Evolutionary conservation across 64 coral and sea anemone genomes (phyloP).

Genomic region (Cladopsammia gracilis): DNA sequence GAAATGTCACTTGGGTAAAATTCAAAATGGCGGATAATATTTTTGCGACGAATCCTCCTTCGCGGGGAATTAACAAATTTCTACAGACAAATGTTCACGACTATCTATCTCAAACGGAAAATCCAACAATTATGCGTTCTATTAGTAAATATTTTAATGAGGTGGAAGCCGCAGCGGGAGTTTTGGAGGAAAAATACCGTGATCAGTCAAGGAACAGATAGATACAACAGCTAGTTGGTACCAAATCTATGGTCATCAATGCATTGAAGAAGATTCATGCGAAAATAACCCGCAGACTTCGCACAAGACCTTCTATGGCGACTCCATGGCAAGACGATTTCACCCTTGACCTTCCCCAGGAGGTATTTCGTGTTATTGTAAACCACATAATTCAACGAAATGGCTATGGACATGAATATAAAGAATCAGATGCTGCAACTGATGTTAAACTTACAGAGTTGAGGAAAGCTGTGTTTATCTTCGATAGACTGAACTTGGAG

Average conservation of each 20-base stretch:
- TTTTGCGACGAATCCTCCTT: conserved; percentile 1
- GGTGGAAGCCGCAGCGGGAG: neutral
- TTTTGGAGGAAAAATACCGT: conserved; percentile 46
- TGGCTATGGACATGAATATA: conserved; percentile 33
- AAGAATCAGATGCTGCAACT: conserved; percentile 32
- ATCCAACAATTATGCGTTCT: neutral
- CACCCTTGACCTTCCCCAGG: conserved; percentile 27
- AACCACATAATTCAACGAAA: conserved; percentile 32
- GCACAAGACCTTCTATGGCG: neutral
- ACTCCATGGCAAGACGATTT: conserved; percentile 53
- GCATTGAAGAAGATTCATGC: conserved; percentile 24
- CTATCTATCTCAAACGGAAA: conserved; percentile 23
- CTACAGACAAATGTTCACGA: neutral
- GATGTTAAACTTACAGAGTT: conserved; percentile 11
- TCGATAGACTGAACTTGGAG: conserved; percentile 47
- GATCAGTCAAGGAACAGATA: conserved; percentile 6
- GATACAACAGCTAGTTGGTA: conserved; percentile 39
- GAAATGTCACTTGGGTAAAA: conserved; percentile 31
- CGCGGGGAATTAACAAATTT: neutral
- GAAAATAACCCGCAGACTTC: conserved; percentile 37
- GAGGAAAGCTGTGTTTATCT: conserved; percentile 46
- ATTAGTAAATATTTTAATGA: conserved; percentile 22
- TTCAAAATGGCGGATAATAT: conserved; percentile 46
- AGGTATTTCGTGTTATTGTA: conserved; percentile 42
- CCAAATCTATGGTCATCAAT: conserved; percentile 10